Percentiles rank a stretch among this genome's conserved stretches.
Evolutionary conservation across 92 coral and sea anemone genomes (phyloP).

Genomic region (Diadumene lineata): DNA sequence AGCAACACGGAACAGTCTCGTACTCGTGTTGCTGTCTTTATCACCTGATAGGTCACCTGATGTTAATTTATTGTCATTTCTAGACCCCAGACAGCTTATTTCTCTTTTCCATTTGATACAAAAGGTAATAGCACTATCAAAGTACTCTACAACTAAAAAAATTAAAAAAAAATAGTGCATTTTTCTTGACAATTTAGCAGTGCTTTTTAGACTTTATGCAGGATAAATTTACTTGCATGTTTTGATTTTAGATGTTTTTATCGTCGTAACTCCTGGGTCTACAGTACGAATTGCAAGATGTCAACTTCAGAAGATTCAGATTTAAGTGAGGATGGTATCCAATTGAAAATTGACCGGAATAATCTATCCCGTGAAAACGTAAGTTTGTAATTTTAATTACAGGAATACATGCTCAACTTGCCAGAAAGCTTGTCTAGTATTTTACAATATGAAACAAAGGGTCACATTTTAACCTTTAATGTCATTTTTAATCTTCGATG

Average conservation of each 20-base stretch:
- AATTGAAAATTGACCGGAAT: conserved; percentile 74
- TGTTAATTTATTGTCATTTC: background rate
- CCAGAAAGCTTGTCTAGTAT: too few species aligned
- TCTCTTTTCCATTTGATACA: too few species aligned
- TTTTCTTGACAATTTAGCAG: too few species aligned
- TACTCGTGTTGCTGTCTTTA: background rate
- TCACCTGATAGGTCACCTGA: background rate
- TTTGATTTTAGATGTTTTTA: background rate
- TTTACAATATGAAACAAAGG: too few species aligned
- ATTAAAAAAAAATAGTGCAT: background rate
- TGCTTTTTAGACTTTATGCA: too few species aligned
- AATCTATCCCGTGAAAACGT: conserved; percentile 31
- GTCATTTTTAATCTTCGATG: too few species aligned
- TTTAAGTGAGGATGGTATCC: conserved; percentile 76
- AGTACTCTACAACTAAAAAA: too few species aligned
- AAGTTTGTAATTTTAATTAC: too few species aligned
- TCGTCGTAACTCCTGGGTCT: background rate
- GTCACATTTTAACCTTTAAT: too few species aligned
- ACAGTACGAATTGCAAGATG: conserved; percentile 11
- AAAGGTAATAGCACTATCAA: too few species aligned
- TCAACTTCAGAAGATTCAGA: conserved; percentile 78
- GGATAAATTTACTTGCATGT: too few species aligned
- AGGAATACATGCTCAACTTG: too few species aligned
- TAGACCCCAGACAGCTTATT: background rate
- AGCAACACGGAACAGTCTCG: background rate